These are phyloP conservation scores for Poecilus cupreus DNA, from an alignment of 2,888 invertebrate species.

Conservation along the genomic window DNA sequence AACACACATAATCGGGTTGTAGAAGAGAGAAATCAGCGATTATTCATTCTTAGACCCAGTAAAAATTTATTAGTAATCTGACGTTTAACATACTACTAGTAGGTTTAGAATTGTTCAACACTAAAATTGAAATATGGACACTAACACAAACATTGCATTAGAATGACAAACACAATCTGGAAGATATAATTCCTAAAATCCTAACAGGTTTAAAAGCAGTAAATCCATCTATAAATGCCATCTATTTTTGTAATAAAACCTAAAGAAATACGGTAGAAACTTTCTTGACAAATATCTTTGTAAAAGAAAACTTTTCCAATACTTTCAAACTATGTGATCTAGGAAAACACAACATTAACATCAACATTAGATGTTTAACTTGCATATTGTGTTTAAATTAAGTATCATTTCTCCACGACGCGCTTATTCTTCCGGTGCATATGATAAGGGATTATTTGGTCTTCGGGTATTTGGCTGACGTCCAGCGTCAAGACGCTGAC, in stretches of 20 bases:
- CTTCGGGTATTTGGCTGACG: background rate
- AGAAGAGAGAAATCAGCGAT: background rate
- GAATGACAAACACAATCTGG: background rate
- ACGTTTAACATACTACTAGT: background rate
- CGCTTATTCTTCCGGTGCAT: no score
- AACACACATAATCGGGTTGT: background rate
- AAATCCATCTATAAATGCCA: background rate
- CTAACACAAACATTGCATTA: background rate
- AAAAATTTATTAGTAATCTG: background rate
- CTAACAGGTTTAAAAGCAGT: background rate
- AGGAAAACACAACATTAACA: no score
- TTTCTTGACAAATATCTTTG: background rate
- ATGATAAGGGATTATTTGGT: slow-evolving; percentile 18
- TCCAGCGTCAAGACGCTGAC: slow-evolving; percentile 43
- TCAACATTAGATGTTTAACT: no score
- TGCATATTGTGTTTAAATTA: no score
- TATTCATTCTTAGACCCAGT: background rate
- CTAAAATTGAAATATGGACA: slow-evolving; percentile 8
- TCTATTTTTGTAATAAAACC: background rate
- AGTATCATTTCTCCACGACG: no score
- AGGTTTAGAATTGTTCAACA: background rate
- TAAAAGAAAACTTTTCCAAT: background rate
- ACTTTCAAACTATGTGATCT: background rate
- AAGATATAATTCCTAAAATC: background rate
- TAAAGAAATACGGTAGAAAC: background rate